These are phyloP conservation scores for Chionomys nivalis DNA, from an alignment of 2,113 vertebrate genomes.

Conservation along the genomic window DNA sequence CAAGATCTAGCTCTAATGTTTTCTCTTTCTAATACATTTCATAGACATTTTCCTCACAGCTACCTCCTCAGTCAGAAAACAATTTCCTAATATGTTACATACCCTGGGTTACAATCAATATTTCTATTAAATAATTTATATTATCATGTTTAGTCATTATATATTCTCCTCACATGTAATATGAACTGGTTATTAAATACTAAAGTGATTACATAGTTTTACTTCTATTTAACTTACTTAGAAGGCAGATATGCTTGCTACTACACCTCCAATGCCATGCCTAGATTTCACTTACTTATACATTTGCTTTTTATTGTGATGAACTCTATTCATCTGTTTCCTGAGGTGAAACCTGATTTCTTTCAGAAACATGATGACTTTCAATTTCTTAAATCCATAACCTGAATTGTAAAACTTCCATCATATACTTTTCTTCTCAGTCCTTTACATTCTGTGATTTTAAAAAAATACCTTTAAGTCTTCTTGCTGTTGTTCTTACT, in stretches of 20 bases:
- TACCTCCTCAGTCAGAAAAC: background rate
- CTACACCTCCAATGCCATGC: background rate
- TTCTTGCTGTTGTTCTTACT: background rate
- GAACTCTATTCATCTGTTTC: conserved; percentile 30
- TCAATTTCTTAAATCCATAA: background rate
- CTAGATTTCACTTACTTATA: background rate
- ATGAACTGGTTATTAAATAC: conserved; percentile 32
- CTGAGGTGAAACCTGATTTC: background rate
- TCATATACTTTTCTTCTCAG: conserved; percentile 26
- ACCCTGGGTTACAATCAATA: background rate
- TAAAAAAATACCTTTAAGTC: background rate
- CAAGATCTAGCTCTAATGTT: background rate
- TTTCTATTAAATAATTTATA: conserved; percentile 40
- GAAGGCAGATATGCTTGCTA: background rate
- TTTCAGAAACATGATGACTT: background rate
- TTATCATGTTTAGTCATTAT: conserved; percentile 18
- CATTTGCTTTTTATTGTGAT: conserved; percentile 22
- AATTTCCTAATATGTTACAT: background rate
- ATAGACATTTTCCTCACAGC: background rate
- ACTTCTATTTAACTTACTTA: background rate
- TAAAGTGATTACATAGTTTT: background rate
- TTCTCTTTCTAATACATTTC: background rate
- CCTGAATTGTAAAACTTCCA: conserved; percentile 13
- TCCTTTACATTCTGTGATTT: background rate
- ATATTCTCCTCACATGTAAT: conserved; percentile 17